phyloP scores from a whole-genome alignment of 35 echinoderm and acorn worm species.

The Heliocidaris erythrogramma region DNA sequence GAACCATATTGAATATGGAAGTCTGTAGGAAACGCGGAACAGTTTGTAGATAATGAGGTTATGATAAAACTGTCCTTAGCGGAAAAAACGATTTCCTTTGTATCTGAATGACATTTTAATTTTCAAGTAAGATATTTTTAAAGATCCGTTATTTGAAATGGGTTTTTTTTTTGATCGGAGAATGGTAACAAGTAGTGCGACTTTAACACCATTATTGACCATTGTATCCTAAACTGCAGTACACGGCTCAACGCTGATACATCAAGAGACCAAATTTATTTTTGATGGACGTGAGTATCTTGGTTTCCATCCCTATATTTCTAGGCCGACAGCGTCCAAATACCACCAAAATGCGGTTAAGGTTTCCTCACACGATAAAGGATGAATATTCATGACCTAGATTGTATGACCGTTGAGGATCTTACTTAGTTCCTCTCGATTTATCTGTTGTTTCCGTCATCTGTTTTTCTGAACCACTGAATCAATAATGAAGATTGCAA shows the following conservation, averaged over 20 bases:
- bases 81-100: too few species aligned
- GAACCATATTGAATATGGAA: too few species aligned
- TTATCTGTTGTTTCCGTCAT: not conserved
- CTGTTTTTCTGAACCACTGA: not conserved
- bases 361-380: not conserved
- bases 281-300: not conserved
- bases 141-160: too few species aligned
- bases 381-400: not conserved
- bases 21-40: too few species aligned
- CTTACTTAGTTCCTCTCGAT: not conserved
- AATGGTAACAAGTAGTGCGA: not conserved
- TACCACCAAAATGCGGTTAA: slow-evolving; percentile 8
- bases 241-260: not conserved
- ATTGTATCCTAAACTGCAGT: not conserved
- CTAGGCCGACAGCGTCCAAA: not conserved
- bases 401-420: not conserved
- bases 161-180: not conserved
- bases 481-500: not conserved
- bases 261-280: not conserved
- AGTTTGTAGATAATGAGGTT: too few species aligned
- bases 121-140: too few species aligned
- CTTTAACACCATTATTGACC: not conserved
- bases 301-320: not conserved
- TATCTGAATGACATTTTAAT: too few species aligned
- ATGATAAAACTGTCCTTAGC: too few species aligned